Evolutionary conservation across 2,113 vertebrate genomes (phyloP).

Genomic region (Calonectris borealis): DNA sequence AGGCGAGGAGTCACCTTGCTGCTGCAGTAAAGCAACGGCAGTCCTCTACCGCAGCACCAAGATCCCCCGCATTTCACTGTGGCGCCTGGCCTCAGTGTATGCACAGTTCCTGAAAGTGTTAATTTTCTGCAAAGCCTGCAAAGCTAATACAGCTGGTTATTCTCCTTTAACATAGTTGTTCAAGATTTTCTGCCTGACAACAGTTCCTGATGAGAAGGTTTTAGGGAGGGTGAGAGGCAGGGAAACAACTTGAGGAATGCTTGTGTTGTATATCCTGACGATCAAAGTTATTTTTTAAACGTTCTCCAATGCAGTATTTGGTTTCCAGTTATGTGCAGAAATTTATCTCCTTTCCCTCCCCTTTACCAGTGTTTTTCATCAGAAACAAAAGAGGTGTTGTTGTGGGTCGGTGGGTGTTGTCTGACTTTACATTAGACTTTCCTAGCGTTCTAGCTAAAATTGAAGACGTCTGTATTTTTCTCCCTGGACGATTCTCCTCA

Average conservation of each 20-base stretch:
- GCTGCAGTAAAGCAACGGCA: neutral
- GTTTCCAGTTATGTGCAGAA: neutral
- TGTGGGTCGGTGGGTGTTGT: neutral
- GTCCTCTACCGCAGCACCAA: neutral
- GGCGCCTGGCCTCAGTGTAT: neutral
- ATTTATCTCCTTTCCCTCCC: neutral
- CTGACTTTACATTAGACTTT: neutral
- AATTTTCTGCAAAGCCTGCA: neutral
- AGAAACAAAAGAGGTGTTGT: neutral
- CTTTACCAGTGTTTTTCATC: neutral
- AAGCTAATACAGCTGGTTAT: neutral
- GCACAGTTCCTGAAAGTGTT: neutral
- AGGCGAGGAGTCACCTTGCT: neutral
- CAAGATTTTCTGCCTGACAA: neutral
- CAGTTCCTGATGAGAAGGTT: neutral
- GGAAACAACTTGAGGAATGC: neutral
- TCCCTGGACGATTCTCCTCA: neutral
- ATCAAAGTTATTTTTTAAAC: neutral
- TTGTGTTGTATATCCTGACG: neutral
- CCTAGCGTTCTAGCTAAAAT: neutral
- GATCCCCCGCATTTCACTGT: rapidly evolving
- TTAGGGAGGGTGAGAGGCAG: neutral
- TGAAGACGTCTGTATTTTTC: neutral
- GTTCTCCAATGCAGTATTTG: neutral
- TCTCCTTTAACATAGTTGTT: neutral